A percentile compares a stretch with the other conserved stretches of the same genome.
Conservation (phyloP, 2,113 vertebrate species). For the Ptilonorhynchus violaceus region DNA sequence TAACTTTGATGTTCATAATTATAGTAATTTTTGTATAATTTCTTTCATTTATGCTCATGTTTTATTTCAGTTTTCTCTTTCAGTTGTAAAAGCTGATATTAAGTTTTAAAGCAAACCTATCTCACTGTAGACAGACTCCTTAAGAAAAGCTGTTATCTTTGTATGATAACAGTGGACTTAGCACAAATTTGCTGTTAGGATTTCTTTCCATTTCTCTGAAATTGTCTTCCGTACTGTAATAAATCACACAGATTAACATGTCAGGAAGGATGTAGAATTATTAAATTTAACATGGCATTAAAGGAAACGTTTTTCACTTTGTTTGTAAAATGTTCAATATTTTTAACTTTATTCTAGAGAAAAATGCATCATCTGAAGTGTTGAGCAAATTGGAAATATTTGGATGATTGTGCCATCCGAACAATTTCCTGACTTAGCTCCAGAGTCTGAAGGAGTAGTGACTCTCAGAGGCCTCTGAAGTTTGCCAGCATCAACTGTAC, state of each 20-base stretch:
- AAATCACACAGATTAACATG: background rate
- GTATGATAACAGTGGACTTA: conserved; percentile 17
- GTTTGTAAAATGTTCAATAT: background rate
- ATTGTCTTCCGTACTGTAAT: background rate
- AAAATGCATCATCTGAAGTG: background rate
- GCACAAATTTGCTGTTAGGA: background rate
- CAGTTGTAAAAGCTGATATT: conserved; percentile 49
- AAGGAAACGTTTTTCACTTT: background rate
- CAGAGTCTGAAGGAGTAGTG: background rate
- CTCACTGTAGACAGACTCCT: conserved; percentile 13
- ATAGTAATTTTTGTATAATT: conserved; percentile 64
- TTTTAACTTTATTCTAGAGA: background rate
- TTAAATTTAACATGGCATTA: background rate
- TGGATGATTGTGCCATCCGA: background rate
- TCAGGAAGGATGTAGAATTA: background rate
- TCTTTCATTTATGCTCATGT: conserved; percentile 43
- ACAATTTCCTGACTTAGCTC: background rate
- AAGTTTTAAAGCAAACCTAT: conserved; percentile 54
- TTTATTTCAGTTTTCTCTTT: conserved; percentile 60
- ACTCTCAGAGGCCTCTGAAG: background rate
- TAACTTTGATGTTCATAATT: conserved; percentile 65
- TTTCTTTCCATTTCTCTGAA: background rate
- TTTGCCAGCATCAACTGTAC: background rate
- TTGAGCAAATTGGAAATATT: background rate
- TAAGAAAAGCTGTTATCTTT: conserved; percentile 9